phyloP scores from a whole-genome alignment of 2,888 invertebrate species.

The Meloe dianella region DNA sequence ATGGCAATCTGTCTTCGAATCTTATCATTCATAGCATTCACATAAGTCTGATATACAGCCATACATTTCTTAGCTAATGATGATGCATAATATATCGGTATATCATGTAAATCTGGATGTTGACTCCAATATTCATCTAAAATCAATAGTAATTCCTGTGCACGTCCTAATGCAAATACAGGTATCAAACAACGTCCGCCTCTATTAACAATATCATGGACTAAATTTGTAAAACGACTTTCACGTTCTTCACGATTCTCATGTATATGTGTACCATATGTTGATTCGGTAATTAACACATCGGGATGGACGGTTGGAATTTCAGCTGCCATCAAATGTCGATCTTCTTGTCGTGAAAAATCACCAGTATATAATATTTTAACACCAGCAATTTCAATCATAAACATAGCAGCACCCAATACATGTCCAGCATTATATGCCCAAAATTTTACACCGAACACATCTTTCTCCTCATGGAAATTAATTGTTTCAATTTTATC shows the following conservation, averaged over 20 bases:
- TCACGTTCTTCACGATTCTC: constrained; percentile 98
- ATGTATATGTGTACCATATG: constrained; percentile 99
- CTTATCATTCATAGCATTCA: constrained; percentile 99
- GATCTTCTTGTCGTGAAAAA: constrained; percentile 97
- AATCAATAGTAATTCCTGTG: constrained; percentile 93
- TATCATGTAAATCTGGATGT: constrained; percentile 96
- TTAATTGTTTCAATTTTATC: constrained; percentile 98
- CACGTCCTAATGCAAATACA: constrained; percentile 96
- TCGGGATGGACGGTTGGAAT: constrained; percentile 96
- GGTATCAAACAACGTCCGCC: constrained; percentile 99
- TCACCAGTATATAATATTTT: constrained; percentile 97
- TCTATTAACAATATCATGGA: constrained; percentile 93
- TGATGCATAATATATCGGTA: constrained; percentile 99
- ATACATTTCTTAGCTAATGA: constrained; percentile 99
- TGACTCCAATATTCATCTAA: constrained; percentile 97
- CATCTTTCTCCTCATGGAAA: constrained; percentile 97
- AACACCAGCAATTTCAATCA: constrained; percentile 99
- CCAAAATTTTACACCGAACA: constrained; percentile 96
- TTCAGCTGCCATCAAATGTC: constrained; percentile 99
- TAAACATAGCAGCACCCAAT: constrained; percentile 99
- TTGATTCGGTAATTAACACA: constrained; percentile 97
- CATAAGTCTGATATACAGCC: constrained; percentile 99
- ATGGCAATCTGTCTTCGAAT: constrained; percentile 96
- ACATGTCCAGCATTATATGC: constrained; percentile 99
- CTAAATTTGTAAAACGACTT: constrained; percentile 87